Conservation (phyloP, 2,888 invertebrate species). For the Maniola hyperantus region DNA sequence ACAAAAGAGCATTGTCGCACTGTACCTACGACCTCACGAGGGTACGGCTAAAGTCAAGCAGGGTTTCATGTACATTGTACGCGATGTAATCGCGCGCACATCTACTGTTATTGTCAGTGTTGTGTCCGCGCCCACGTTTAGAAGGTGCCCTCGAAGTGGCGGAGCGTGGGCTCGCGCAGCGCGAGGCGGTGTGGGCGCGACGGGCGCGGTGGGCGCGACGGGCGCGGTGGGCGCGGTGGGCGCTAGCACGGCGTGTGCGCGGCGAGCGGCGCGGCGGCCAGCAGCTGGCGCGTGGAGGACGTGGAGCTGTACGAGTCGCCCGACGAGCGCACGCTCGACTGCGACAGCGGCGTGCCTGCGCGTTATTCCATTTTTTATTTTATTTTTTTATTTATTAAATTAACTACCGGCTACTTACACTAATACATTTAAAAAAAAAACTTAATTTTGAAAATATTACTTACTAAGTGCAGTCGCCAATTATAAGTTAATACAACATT, state of each 20-base stretch:
- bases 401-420: too few species aligned
- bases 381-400: too few species aligned
- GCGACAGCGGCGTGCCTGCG: slow-evolving; percentile 86
- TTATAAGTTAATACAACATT: too few species aligned
- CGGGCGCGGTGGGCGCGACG: slow-evolving; percentile 47
- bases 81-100: not conserved
- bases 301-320: slow-evolving; percentile 92
- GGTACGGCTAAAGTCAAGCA: too few species aligned
- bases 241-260: slow-evolving; percentile 47
- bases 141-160: slow-evolving; percentile 22
- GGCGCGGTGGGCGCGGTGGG: slow-evolving; percentile 5
- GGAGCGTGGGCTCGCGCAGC: slow-evolving; percentile 15
- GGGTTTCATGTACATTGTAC: not conserved
- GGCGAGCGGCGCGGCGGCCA: slow-evolving; percentile 63
- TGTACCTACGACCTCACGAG: too few species aligned
- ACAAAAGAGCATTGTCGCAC: too few species aligned
- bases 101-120: too few species aligned
- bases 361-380: too few species aligned
- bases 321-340: slow-evolving; percentile 87
- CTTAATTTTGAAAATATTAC: too few species aligned
- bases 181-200: slow-evolving; percentile 14
- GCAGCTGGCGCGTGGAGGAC: slow-evolving; percentile 89
- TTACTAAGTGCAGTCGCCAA: too few species aligned
- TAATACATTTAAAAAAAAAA: too few species aligned
- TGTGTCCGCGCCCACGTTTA: not conserved